phyloP scores from a whole-genome alignment of 2,888 invertebrate species.

The Leucania comma region DNA sequence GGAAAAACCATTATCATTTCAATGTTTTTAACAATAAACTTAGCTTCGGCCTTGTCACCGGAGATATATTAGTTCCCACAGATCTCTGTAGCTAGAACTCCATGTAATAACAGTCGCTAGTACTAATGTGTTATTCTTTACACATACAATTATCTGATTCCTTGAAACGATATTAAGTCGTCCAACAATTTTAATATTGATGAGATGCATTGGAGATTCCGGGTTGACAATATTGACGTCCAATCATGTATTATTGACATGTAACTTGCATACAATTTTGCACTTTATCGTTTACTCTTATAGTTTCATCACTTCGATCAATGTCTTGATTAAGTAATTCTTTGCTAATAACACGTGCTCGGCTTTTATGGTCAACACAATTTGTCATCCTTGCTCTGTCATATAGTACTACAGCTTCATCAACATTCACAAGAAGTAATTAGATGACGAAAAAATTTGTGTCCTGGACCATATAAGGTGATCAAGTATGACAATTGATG shows the following conservation, averaged over 20 bases:
- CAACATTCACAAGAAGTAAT: conserved; percentile 72
- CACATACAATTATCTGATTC: conserved; percentile 77
- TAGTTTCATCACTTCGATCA: conserved; percentile 15
- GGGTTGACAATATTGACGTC: conserved; percentile 69
- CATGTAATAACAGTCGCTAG: conserved; percentile 62
- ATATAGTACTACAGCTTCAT: conserved; percentile 58
- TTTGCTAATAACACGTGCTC: conserved; percentile 64
- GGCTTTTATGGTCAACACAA: conserved; percentile 69
- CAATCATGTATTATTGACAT: conserved; percentile 30
- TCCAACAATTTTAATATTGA: conserved; percentile 73
- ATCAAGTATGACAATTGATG: conserved; percentile 36
- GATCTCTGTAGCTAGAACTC: conserved; percentile 55
- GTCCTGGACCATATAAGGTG: conserved; percentile 47
- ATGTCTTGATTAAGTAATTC: conserved; percentile 35
- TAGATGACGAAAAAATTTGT: conserved; percentile 53
- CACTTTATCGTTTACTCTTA: conserved; percentile 13
- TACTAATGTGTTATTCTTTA: conserved; percentile 75
- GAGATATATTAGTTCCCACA: conserved; percentile 86
- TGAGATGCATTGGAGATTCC: conserved; percentile 72
- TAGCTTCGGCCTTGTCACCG: conserved; percentile 76
- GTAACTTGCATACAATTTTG: conserved; percentile 15
- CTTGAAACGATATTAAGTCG: conserved; percentile 72
- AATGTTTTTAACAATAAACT: conserved; percentile 73
- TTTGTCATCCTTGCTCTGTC: conserved; percentile 68
- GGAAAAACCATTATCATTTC: conserved; percentile 75